Conservation (phyloP, 1,140 invertebrate genomes). For the roundworm (Caenorhabditis elegans) region DNA sequence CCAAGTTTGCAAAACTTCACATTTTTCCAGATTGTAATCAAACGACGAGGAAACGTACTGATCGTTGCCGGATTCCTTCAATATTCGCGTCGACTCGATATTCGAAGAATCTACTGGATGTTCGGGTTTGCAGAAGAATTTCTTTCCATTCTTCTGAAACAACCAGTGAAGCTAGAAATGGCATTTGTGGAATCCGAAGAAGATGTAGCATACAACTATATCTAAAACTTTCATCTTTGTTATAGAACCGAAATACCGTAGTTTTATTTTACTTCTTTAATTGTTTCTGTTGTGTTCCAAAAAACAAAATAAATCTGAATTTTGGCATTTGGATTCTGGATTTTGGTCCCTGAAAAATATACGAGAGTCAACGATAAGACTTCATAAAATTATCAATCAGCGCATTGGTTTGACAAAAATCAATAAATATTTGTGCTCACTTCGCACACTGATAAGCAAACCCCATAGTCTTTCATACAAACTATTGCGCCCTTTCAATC, state of each 20-base stretch:
- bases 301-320: too few species aligned
- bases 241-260: background rate
- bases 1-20: too few species aligned
- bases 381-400: constrained; percentile 10
- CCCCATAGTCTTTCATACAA: background rate
- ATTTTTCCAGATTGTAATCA: constrained; percentile 66
- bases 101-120: constrained; percentile 60
- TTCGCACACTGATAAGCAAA: background rate
- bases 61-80: constrained; percentile 62
- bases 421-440: constrained; percentile 13
- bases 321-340: too few species aligned
- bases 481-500: background rate
- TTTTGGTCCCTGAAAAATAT: background rate
- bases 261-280: background rate
- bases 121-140: constrained; percentile 64
- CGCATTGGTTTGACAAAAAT: background rate
- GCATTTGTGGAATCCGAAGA: constrained; percentile 60
- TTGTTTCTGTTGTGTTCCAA: background rate
- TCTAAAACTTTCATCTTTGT: constrained; percentile 32
- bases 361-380: too few species aligned
- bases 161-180: constrained; percentile 63
- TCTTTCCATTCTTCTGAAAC: constrained; percentile 61
- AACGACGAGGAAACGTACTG: constrained; percentile 62
- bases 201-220: constrained; percentile 61
- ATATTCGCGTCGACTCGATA: constrained; percentile 42